Conservation (phyloP, 2,113 vertebrate genomes). For the Protobothrops flavoviridis region DNA sequence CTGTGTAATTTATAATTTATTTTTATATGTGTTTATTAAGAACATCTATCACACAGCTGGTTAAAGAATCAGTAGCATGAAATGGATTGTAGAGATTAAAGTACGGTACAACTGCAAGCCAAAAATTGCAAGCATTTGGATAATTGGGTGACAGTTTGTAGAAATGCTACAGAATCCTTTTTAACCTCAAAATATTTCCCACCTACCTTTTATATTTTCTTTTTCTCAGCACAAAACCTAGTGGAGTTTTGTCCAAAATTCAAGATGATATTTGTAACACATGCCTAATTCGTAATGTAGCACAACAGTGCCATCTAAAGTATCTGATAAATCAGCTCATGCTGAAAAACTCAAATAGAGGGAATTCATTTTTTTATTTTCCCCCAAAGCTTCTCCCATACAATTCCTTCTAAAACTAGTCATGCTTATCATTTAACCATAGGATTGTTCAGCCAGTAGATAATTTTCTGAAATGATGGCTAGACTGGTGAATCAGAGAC, state of each 20-base stretch:
- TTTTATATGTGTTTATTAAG: background rate
- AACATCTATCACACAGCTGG: background rate
- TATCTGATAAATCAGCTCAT: background rate
- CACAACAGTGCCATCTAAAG: background rate
- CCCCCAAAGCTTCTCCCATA: background rate
- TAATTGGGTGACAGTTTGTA: background rate
- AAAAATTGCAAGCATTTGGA: background rate
- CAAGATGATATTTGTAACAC: background rate
- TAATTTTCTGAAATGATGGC: background rate
- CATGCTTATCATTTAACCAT: background rate
- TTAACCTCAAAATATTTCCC: background rate
- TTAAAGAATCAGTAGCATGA: background rate
- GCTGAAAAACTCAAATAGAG: background rate
- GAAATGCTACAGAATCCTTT: background rate
- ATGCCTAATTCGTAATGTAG: background rate
- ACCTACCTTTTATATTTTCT: background rate
- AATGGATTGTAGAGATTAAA: background rate
- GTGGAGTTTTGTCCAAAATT: background rate
- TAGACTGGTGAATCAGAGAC: background rate
- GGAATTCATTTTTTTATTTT: background rate
- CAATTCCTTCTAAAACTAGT: background rate
- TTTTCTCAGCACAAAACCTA: background rate
- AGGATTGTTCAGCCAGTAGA: background rate
- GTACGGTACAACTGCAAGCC: background rate
- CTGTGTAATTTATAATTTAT: background rate